These are phyloP conservation scores for Centrocercus urophasianus DNA, from an alignment of 2,113 vertebrate species.

Conservation along the genomic window DNA sequence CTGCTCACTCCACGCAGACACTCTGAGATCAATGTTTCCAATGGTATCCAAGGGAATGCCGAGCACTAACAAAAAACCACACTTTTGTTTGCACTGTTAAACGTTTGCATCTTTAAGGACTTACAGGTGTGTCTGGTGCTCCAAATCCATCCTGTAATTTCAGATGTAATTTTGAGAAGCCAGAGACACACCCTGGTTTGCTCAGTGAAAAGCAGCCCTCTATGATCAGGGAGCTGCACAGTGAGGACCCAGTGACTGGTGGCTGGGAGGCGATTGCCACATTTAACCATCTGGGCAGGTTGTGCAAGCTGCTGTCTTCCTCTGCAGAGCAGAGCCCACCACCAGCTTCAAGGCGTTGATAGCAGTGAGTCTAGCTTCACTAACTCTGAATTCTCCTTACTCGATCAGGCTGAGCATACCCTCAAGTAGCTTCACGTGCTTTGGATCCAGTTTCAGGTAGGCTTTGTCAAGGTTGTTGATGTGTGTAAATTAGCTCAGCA, in stretches of 20 bases:
- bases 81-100: neutral
- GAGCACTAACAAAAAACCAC: neutral
- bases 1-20: neutral
- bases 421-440: fast-evolving
- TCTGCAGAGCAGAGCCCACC: neutral
- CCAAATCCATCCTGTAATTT: neutral
- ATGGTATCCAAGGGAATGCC: neutral
- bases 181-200: conserved; percentile 6
- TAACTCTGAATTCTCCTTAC: fast-evolving
- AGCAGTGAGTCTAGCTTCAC: neutral
- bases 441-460: neutral
- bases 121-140: neutral
- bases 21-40: neutral
- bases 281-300: fast-evolving
- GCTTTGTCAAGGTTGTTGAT: neutral
- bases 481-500: fast-evolving
- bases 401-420: neutral
- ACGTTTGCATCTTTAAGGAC: neutral
- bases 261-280: neutral
- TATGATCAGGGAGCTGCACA: fast-evolving
- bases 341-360: fast-evolving
- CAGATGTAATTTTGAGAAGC: neutral
- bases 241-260: fast-evolving
- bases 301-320: neutral
- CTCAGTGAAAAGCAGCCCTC: conserved; percentile 42